Base-by-base conservation (phyloP, 1,140 invertebrate species). In the Heliothis subflexa region DNA sequence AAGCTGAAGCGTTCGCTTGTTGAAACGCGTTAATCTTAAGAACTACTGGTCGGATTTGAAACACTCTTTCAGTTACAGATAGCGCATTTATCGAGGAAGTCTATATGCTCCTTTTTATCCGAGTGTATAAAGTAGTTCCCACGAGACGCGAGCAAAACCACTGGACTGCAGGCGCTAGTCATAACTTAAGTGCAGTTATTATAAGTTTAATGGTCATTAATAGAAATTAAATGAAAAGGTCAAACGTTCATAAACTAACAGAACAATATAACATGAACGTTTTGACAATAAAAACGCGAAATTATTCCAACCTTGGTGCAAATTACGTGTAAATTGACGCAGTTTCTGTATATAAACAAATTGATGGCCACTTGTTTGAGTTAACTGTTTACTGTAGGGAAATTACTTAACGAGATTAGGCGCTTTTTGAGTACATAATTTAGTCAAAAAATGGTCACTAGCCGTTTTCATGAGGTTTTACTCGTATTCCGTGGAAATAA, bases 351-450 rank as follows among this genome's bases (percentile, higher is more conserved):
- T 55, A 55, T 55, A 71, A 71, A 55, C 71, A 74, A 61, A 74
- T 74, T 47, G 49, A 74, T 74, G 71, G 33, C 12, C 71, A 54
- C 25, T 40, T 71, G 68, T 71, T 71, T 71, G 68, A 55, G 13
- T 71, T 54, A 71, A 52, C 18, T 47, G 52, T 59, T 73, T 73
- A 21, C 21, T 49, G 64, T 0, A 18, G 45, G 64, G 18, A 70
- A 70, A 70, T 55, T n/a, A 55, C 25, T 13, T 55, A 40, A 70
- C n/a, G 28, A 62, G 21, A 62, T 62, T 62, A 62, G 57, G 13
- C n/a, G 57, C 16, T 55, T 21, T 28, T 25, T 25, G 10, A 25
- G 18, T 21, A 1, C 10, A 10, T 59, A 25, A 25, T 25, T 25
- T 25, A n/a, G 21, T 25, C 0, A 25, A 25, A 25, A 25, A 25